Conservation (phyloP, 2,888 invertebrate genomes). For the Hypolimnas misippus region DNA sequence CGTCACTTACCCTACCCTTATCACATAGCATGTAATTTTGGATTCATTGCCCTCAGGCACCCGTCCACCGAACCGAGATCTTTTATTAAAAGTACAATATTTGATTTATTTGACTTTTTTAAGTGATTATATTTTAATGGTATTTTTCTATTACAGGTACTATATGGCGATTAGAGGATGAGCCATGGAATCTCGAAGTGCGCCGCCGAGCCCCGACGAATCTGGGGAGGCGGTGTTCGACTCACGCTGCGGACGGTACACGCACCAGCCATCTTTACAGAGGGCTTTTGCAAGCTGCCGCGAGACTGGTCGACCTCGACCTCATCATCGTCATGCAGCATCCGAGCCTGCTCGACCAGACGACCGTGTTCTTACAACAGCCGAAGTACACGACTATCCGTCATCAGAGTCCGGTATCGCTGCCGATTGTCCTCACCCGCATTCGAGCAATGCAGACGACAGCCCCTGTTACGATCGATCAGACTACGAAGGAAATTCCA, state of each 20-base stretch:
- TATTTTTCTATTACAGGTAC: constrained; percentile 66
- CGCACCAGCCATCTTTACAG: constrained; percentile 79
- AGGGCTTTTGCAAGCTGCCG: constrained; percentile 77
- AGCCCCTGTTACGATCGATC: constrained; percentile 78
- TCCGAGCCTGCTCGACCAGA: constrained; percentile 78
- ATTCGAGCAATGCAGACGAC: constrained; percentile 76
- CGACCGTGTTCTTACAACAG: constrained; percentile 76
- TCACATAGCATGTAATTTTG: constrained; percentile 77
- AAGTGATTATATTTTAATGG: constrained; percentile 18
- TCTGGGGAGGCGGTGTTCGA: constrained; percentile 87
- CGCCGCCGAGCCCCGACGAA: constrained; percentile 84
- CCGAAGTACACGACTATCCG: constrained; percentile 81
- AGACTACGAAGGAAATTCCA: constrained; percentile 75
- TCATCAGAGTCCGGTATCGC: constrained; percentile 83
- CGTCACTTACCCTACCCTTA: constrained; percentile 82
- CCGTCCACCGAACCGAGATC: constrained; percentile 51
- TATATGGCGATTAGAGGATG: constrained; percentile 76
- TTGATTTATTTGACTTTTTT: constrained; percentile 17
- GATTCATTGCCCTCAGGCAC: constrained; percentile 78
- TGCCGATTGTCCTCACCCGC: constrained; percentile 78
- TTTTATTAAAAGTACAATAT: constrained; percentile 59
- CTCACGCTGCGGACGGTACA: constrained; percentile 89
- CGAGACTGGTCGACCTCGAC: constrained; percentile 69
- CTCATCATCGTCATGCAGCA: constrained; percentile 73
- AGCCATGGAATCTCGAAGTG: constrained; percentile 83